Conservation (phyloP, 2,888 invertebrate genomes). For the Drosophila infuscata region DNA sequence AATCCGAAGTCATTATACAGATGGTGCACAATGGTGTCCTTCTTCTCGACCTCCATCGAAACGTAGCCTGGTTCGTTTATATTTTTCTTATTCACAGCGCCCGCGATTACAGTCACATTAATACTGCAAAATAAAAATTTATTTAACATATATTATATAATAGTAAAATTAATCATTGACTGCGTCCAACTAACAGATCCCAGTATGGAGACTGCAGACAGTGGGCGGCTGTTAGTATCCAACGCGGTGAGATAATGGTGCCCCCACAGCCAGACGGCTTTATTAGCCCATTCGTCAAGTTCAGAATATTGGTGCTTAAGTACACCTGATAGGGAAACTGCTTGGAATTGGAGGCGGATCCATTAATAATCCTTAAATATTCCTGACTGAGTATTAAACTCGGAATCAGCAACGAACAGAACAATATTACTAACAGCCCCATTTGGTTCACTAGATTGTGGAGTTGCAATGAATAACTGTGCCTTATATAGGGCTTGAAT, state of each 20-base stretch:
- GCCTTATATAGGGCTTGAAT: slow-evolving; percentile 48
- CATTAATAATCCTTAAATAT: slow-evolving; percentile 54
- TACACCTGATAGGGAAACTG: slow-evolving; percentile 61
- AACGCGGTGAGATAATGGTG: slow-evolving; percentile 46
- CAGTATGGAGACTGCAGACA: slow-evolving; percentile 34
- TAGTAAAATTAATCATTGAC: not conserved
- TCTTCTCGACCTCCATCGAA: slow-evolving; percentile 7
- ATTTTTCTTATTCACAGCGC: slow-evolving; percentile 6
- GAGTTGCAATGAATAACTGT: not conserved
- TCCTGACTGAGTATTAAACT: slow-evolving; percentile 18
- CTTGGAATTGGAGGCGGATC: slow-evolving; percentile 24
- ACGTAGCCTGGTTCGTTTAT: not conserved
- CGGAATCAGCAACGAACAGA: slow-evolving; percentile 26
- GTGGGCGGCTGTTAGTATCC: slow-evolving; percentile 68
- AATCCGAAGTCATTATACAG: slow-evolving; percentile 9
- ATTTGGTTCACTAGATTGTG: slow-evolving; percentile 30
- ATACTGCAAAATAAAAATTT: slow-evolving; percentile 24
- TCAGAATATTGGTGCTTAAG: slow-evolving; percentile 28
- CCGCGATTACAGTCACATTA: slow-evolving; percentile 33
- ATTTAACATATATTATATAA: not conserved
- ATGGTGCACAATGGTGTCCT: slow-evolving; percentile 35
- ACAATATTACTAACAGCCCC: slow-evolving; percentile 13
- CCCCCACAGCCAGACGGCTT: too few species aligned
- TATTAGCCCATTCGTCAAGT: not conserved
- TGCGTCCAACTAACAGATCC: slow-evolving; percentile 25